Base-by-base conservation (phyloP, 2,888 invertebrate genomes). In the Nebria brevicollis region DNA sequence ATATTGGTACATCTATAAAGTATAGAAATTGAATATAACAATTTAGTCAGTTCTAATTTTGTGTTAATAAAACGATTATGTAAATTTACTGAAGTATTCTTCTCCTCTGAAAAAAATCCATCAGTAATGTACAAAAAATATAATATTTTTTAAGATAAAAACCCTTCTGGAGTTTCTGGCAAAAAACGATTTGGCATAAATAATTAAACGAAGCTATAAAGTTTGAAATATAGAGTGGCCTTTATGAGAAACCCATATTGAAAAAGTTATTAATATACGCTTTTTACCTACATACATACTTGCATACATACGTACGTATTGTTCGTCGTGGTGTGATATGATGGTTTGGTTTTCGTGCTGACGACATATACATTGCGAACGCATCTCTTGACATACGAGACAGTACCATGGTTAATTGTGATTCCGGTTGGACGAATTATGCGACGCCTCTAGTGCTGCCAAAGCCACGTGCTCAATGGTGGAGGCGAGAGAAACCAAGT, bases 351-450 rank as follows among this genome's bases (percentile, higher is more conserved):
- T 8, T 54, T 54, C 11, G 54, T 54, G 54, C 11, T 13, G 54
- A 54, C 54, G 54, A 54, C 54, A 54, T 20, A 20, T 20, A 20
- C 54, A 54, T 54, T 54, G 54, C 54, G 13, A 54, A 7, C 54
- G 54, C 54, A 54, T 54, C 54, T 54, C 54, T 54, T 54, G 54
- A 54, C 54, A 54, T 54, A 54, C 54, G 54, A 54, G 54, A 54
- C 54, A 54, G 70, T 25, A 25, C 26, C 20, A 25, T 70, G 70
- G 79, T 75, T 74, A 66, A 79, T 79, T 77, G 75, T 75, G 68
- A 79, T 79, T 75, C 75, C 75, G 42, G 79, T 20, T 64, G 54
- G 64, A 64, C 77, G 77, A 77, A 77, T 77, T 72, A 77, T 70
- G 10, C 41, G 20, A 13, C 73, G 43, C 70, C 70, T 13, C 20